Evolutionary conservation across 2,888 invertebrate species (phyloP).

Genomic region (Lycocerus yunnanus): DNA sequence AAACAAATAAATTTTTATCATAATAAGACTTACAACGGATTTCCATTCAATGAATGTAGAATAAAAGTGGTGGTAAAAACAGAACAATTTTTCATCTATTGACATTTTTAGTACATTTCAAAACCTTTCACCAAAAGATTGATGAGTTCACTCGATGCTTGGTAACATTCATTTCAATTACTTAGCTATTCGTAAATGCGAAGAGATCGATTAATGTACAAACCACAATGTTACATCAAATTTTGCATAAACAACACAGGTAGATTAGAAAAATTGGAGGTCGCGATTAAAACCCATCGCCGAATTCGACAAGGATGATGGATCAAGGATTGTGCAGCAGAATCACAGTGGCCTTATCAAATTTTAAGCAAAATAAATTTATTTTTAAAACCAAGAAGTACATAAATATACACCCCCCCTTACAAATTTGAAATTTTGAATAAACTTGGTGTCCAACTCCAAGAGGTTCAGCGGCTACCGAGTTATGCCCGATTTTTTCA

Average conservation of each 20-base stretch:
- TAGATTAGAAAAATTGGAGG: neutral
- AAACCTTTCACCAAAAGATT: constrained; percentile 34
- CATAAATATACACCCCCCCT: too few relatives aligned
- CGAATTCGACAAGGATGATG: neutral
- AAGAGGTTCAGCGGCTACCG: too few relatives aligned
- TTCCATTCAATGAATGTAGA: constrained; percentile 32
- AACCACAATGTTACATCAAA: neutral
- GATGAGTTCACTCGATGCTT: constrained; percentile 25
- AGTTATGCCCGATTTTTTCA: too few relatives aligned
- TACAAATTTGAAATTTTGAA: too few relatives aligned
- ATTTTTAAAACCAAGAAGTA: too few relatives aligned
- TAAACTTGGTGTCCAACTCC: too few relatives aligned
- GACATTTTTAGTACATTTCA: constrained; percentile 33
- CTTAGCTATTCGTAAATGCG: constrained; percentile 17
- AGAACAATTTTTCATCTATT: constrained; percentile 40
- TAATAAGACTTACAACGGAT: constrained; percentile 24
- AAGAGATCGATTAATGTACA: constrained; percentile 17
- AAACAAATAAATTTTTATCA: neutral
- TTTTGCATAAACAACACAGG: neutral
- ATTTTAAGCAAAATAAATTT: too few relatives aligned
- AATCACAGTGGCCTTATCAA: too few relatives aligned
- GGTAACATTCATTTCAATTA: constrained; percentile 29
- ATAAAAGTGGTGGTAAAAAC: constrained; percentile 35
- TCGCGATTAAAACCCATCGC: neutral
- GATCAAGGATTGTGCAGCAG: too few relatives aligned